Percentiles rank a stretch among this genome's conserved stretches.
phyloP scores from a whole-genome alignment of 2,888 invertebrate species.

The Cenopis cana region DNA sequence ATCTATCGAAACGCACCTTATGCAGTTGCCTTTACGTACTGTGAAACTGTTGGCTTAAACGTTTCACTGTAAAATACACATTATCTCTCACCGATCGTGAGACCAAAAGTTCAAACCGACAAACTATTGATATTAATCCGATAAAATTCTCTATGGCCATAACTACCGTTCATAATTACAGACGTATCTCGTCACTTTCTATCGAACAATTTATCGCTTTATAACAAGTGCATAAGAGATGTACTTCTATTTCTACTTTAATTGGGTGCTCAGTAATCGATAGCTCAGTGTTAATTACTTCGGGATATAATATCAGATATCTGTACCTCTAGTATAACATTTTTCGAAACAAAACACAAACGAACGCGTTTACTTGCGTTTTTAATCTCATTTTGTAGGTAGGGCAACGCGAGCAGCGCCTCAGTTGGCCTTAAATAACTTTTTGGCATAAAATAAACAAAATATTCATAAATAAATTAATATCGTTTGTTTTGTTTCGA shows the following conservation, averaged over 20 bases:
- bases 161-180: constrained; percentile 24
- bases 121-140: constrained; percentile 30
- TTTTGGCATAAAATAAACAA: too few relatives aligned
- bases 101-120: constrained; percentile 10
- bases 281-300: constrained; percentile 20
- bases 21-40: background rate
- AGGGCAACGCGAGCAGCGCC: too few relatives aligned
- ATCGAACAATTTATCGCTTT: constrained; percentile 47
- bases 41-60: background rate
- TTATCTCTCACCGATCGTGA: constrained; percentile 12
- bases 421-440: too few relatives aligned
- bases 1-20: too few relatives aligned
- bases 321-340: too few relatives aligned
- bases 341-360: too few relatives aligned
- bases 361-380: too few relatives aligned
- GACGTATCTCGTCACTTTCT: constrained; percentile 49
- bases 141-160: constrained; percentile 29
- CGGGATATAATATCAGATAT: too few relatives aligned
- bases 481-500: too few relatives aligned
- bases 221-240: constrained; percentile 47
- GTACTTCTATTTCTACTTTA: constrained; percentile 17
- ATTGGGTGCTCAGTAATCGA: constrained; percentile 32
- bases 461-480: too few relatives aligned
- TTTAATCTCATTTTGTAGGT: too few relatives aligned
- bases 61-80: background rate